Evolutionary conservation across 2,888 invertebrate species (phyloP).

Genomic region (Eulithis prunata): DNA sequence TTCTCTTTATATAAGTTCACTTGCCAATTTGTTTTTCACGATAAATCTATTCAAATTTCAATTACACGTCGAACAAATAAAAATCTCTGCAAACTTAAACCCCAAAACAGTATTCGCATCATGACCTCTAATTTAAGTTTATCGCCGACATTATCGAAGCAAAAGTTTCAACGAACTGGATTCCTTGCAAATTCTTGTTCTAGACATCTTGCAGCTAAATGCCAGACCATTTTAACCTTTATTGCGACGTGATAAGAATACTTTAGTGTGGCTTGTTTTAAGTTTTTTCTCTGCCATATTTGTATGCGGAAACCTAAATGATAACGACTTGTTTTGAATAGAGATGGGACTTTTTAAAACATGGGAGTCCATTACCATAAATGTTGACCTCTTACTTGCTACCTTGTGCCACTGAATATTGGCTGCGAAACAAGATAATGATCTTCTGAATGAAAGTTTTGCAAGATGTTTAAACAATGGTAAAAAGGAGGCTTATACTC

Average conservation of each 20-base stretch:
- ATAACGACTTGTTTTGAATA: conserved; percentile 55
- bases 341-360: conserved; percentile 46
- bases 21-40: no score
- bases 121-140: conserved; percentile 39
- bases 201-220: conserved; percentile 15
- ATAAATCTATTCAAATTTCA: no score
- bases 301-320: conserved; percentile 63
- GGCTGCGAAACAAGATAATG: not conserved
- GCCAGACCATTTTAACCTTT: conserved; percentile 40
- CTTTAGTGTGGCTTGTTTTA: conserved; percentile 29
- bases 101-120: conserved; percentile 20
- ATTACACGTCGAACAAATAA: not conserved
- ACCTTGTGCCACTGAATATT: conserved; percentile 17
- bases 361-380: conserved; percentile 15
- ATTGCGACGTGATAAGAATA: conserved; percentile 38
- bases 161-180: conserved; percentile 27
- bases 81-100: not conserved
- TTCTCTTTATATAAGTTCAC: no score
- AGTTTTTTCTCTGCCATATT: conserved; percentile 37
- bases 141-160: conserved; percentile 37
- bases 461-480: no score
- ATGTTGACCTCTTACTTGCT: conserved; percentile 14
- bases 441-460: conserved; percentile 9
- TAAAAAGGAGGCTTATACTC: no score
- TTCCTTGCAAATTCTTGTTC: conserved; percentile 31